Conservation (phyloP, 53 echinoderm and acorn worm genomes). For the Hippasteria phrygiana region DNA sequence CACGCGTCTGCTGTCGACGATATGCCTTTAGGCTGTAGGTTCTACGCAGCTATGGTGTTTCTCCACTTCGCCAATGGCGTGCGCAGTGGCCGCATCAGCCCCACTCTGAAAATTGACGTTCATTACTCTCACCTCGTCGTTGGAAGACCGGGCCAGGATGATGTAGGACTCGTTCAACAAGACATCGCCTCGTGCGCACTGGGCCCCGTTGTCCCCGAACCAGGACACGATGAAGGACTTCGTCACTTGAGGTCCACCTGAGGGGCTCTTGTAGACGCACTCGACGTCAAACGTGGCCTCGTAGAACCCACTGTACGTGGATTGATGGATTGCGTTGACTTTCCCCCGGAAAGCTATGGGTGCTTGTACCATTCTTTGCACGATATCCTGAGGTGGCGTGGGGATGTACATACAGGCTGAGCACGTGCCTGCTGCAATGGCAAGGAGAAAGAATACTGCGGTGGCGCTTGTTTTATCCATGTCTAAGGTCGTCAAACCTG, state of each 20-base stretch:
- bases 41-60: background rate
- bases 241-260: background rate
- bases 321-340: background rate
- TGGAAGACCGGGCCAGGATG: background rate
- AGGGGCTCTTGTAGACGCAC: background rate
- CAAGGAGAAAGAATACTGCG: background rate
- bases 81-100: background rate
- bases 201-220: background rate
- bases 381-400: background rate
- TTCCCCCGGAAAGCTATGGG: background rate
- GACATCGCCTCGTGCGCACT: background rate
- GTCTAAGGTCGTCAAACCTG: no score
- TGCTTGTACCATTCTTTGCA: background rate
- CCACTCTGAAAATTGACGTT: constrained; percentile 2
- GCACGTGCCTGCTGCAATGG: background rate
- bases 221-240: background rate
- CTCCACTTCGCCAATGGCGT: background rate
- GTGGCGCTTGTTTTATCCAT: background rate
- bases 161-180: background rate
- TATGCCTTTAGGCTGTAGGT: background rate
- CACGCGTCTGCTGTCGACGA: no score
- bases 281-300: background rate
- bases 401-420: background rate
- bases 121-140: background rate
- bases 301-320: background rate